phyloP scores from a whole-genome alignment of 2,113 vertebrate species.

The Apteryx owenii region DNA sequence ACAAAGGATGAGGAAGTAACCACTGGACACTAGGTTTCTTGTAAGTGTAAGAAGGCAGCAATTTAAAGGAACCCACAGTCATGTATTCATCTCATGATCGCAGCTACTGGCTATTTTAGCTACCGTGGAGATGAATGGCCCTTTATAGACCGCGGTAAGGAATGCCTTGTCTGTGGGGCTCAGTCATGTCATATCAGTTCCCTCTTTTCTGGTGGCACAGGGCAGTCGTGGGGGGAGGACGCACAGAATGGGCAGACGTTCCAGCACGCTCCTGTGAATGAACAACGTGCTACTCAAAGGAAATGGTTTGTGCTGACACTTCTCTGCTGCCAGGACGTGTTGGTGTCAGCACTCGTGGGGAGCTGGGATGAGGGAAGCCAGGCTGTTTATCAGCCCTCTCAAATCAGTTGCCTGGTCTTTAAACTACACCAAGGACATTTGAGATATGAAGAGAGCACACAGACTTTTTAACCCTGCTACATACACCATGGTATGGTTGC shows the following conservation, averaged over 20 bases:
- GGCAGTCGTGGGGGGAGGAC: neutral
- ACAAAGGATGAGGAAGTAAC: neutral
- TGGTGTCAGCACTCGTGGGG: neutral
- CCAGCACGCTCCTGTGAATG: rapidly evolving
- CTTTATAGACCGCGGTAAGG: neutral
- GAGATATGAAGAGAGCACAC: neutral
- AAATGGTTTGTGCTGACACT: neutral
- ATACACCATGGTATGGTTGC: neutral
- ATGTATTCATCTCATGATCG: conserved; percentile 11
- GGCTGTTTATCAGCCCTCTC: neutral
- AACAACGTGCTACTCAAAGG: neutral
- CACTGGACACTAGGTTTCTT: neutral
- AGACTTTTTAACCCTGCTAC: neutral
- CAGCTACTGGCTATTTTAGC: conserved; percentile 34
- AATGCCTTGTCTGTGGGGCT: conserved; percentile 29
- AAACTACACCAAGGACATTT: neutral
- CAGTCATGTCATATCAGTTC: neutral
- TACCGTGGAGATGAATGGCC: conserved; percentile 5
- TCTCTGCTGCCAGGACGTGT: rapidly evolving
- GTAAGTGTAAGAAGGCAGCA: neutral
- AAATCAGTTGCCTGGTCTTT: neutral
- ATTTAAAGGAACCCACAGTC: conserved; percentile 12
- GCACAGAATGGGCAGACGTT: neutral
- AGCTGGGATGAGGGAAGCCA: neutral
- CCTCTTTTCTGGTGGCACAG: neutral